Evolutionary conservation across 2,113 vertebrate genomes (phyloP), one percentile per base, ranked within the genome.

Genomic region (Sminthopsis crassicaudata): DNA sequence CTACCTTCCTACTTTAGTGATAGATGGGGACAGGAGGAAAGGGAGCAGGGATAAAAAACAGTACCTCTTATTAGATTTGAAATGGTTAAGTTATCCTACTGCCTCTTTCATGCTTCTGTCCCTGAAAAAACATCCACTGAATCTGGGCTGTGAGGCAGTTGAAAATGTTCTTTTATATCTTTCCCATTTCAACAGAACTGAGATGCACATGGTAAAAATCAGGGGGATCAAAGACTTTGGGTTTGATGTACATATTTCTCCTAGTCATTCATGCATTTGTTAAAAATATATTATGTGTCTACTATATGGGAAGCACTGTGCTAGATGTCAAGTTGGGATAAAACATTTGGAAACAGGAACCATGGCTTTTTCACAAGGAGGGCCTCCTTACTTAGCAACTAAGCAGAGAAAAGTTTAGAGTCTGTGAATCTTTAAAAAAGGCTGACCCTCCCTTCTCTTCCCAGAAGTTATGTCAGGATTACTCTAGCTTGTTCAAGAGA

Each of bases 151-250:
- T 84, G 36, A 84, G 4, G 67, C n/a, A 84, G 36, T 84, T 84
- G 67, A 84, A 84, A 84, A 36, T 67, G 12, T 67, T 67, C 60
- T 67, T 67, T 67, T 36, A 36, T 84, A 42, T 84, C 67, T 84
- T 84, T 84, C 16, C 67, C n/a, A 84, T 23, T 42, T 84, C n/a
- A 84, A 84, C 7, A 42, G 67, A 19, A 84, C 67, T 91, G 92
- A 97, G 92, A 92, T 76, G 92, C 93, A 93, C 91, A 93, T 95
- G 90, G 76, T 36, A 48, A 91, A 93, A 76, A 46, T 54, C 67
- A 93, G 22, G n/a, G 51, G 90, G 36, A 48, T 53, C 55, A 57
- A 96, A 26, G 23, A 84, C n/a, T 88, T 52, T 94, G 50, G 27
- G 23, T 11, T 19, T 54, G 30, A 26, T 50, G 24, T 46, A 42